These are phyloP conservation scores for Oscheius sp. DNA, from an alignment of 1,140 invertebrate genomes.

Conservation along the genomic window DNA sequence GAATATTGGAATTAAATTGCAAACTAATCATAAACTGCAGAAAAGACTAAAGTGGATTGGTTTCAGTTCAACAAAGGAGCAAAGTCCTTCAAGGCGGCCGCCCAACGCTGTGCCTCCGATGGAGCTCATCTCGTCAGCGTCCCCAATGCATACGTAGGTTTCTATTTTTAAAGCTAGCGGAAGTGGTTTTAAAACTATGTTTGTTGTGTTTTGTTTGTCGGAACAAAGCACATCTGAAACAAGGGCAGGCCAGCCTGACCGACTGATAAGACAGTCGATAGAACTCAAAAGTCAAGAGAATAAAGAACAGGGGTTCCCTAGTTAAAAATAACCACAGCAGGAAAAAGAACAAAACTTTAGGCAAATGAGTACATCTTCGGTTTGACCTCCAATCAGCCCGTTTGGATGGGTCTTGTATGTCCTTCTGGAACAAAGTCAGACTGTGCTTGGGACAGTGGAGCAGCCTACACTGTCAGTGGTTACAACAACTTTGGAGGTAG, in stretches of 20 bases:
- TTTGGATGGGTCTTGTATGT: not conserved
- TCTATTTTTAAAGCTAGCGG: not conserved
- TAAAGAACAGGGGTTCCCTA: no score
- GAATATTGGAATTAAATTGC: no score
- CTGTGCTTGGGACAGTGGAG: slow-evolving; percentile 1
- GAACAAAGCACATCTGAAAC: no score
- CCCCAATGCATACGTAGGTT: not conserved
- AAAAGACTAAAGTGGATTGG: no score
- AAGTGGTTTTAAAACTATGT: no score
- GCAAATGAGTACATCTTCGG: slow-evolving; percentile 4
- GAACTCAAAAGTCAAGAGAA: no score
- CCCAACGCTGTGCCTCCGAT: not conserved
- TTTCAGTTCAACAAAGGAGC: not conserved
- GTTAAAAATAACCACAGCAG: no score
- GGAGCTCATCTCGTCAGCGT: slow-evolving; percentile 3
- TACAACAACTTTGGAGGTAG: slow-evolving; percentile 5
- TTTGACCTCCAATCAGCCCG: not conserved
- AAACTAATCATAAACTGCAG: no score
- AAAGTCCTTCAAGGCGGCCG: not conserved
- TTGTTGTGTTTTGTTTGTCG: no score
- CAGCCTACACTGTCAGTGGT: not conserved
- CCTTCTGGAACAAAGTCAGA: not conserved
- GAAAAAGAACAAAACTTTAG: no score
- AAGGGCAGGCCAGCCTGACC: no score
- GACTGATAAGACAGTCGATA: no score